Conservation (phyloP, 2,113 vertebrate species). For the Corvus hawaiiensis region DNA sequence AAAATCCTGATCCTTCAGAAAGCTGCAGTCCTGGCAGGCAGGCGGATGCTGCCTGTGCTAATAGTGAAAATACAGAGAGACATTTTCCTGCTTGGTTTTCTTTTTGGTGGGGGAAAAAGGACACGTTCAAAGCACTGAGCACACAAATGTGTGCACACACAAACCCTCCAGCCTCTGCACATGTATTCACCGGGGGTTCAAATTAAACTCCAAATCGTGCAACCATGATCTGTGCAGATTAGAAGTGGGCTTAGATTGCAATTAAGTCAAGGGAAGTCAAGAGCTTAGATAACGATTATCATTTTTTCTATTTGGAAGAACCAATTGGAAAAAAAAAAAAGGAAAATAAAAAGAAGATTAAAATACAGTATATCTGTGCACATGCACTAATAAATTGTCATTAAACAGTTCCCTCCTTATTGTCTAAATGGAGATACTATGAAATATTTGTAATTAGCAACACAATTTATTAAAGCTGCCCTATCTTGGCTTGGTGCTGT, state of each 20-base stretch:
- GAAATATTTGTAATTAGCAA: constrained; percentile 37
- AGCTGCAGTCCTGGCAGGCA: neutral
- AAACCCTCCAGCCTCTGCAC: neutral
- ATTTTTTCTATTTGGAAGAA: constrained; percentile 34
- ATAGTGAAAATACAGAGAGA: neutral
- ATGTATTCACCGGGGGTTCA: constrained; percentile 28
- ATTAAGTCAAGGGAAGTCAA: constrained; percentile 63
- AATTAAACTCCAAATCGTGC: constrained; percentile 54
- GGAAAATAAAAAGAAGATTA: neutral
- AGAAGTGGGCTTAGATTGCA: constrained; percentile 62
- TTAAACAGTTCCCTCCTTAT: constrained; percentile 8
- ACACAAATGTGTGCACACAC: neutral
- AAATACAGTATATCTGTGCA: neutral
- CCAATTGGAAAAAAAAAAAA: neutral
- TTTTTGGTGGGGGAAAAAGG: neutral
- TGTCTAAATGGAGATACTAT: neutral
- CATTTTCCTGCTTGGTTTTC: neutral
- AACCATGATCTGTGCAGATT: constrained; percentile 54
- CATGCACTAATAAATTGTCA: constrained; percentile 22
- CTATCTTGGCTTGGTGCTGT: constrained; percentile 28
- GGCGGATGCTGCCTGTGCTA: neutral
- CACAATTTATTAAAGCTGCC: constrained; percentile 7
- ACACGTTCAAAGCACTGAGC: neutral
- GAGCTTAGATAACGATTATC: constrained; percentile 62
- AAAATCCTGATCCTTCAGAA: neutral